phyloP scores from a whole-genome alignment of 2,888 invertebrate genomes.

The Stenodema calcarata region DNA sequence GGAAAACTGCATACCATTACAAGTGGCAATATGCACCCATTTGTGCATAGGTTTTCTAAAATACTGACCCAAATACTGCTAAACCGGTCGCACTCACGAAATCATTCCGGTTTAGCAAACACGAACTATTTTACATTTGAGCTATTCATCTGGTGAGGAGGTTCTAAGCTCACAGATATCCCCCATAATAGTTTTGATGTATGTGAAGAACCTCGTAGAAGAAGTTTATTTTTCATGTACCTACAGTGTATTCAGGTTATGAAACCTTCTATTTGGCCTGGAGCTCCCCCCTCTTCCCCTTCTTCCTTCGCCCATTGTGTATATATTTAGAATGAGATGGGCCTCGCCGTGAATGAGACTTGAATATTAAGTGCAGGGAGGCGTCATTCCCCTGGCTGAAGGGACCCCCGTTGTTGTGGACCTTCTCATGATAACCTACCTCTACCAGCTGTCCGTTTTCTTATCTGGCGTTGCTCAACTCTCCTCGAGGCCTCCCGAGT shows the following conservation, averaged over 20 bases:
- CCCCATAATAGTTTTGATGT: background rate
- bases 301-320: background rate
- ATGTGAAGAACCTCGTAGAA: background rate
- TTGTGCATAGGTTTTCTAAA: too few relatives aligned
- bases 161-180: background rate
- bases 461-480: constrained; percentile 25
- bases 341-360: constrained; percentile 24
- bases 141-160: background rate
- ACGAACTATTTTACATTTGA: background rate
- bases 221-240: background rate
- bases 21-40: too few relatives aligned
- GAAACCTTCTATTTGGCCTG: background rate
- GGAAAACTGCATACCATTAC: too few relatives aligned
- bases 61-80: too few relatives aligned
- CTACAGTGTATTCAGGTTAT: background rate
- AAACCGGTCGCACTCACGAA: background rate
- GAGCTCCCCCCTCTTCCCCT: background rate
- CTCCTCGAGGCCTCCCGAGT: background rate
- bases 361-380: constrained; percentile 9
- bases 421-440: background rate
- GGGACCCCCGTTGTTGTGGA: background rate
- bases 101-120: background rate
- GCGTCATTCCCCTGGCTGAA: background rate
- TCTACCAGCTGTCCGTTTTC: constrained; percentile 24
- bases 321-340: constrained; percentile 27